These are phyloP conservation scores for Catalaphyllia jardinei DNA, from an alignment of 64 coral and sea anemone species.

Conservation along the genomic window DNA sequence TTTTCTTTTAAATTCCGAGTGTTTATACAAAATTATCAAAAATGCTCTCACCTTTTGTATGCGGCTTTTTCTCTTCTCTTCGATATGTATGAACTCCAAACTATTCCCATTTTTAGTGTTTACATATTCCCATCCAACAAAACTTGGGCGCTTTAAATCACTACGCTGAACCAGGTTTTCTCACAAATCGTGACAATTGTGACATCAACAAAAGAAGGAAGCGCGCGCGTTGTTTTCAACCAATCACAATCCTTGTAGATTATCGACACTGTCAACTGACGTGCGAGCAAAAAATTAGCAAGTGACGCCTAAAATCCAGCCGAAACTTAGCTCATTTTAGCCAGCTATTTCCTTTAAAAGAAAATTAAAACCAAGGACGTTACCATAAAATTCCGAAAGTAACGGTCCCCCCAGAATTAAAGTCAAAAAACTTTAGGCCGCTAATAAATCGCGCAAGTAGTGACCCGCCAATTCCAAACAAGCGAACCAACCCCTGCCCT, in stretches of 20 bases:
- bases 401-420: too few relatives aligned
- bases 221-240: not conserved
- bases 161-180: not conserved
- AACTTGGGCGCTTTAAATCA: not conserved
- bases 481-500: too few relatives aligned
- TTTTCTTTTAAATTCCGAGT: not conserved
- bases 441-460: too few relatives aligned
- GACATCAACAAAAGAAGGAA: not conserved
- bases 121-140: not conserved
- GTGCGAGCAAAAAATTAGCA: not conserved
- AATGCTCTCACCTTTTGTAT: not conserved
- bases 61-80: not conserved
- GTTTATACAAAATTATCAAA: not conserved
- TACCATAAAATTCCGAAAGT: too few relatives aligned
- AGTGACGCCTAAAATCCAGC: too few relatives aligned
- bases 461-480: too few relatives aligned
- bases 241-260: not conserved
- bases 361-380: too few relatives aligned
- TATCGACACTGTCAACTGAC: not conserved
- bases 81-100: not conserved
- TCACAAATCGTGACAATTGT: not conserved
- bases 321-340: too few relatives aligned
- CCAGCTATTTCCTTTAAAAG: too few relatives aligned
- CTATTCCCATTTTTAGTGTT: slow-evolving; percentile 2
- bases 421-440: too few relatives aligned